Evolutionary conservation across 2,113 vertebrate genomes (phyloP), one percentile per base, ranked within the genome.

Genomic region (Alouatta palliata): DNA sequence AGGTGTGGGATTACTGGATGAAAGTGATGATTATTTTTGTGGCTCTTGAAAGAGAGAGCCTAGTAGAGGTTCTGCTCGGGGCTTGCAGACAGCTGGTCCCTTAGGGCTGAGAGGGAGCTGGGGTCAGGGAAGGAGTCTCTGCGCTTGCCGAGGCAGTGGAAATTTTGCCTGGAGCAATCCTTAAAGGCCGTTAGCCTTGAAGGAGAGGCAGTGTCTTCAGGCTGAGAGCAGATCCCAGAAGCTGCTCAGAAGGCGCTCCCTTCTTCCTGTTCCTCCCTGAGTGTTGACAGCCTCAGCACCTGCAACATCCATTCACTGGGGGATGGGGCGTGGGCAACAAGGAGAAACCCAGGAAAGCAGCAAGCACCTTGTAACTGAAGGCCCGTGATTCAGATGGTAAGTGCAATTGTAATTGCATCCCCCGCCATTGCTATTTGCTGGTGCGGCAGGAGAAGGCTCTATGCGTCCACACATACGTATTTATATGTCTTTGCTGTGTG

Each of bases 321-420:
- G 16, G 66, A 35, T 7, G 52, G 5, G 23, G 3, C 49, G 5
- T 16, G 35, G 54, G 21, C 43, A 49, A 43, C 30, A 35, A 35
- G 49, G 70, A 92, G 70, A 79, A 40, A 14, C 61, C n/a, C 49
- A 32, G 70, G 52, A 49, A 37, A 52, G 61, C 0, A 0, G 32
- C 37, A 32, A 82, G 45, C n/a, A 13, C 0, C 0, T 0, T 23
- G 13, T 56, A n/a, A 1, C 0, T 6, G 25, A 13, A 17, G 47
- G 54, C 56, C 61, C 37, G 3, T n/a, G 27, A 61, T 13, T 56
- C 71, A 81, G 27, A 58, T 47, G 66, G 71, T 14, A 71, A 82
- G 73, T 76, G 82, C 11, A 5, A 21, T 1, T 32, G 32, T 25
- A 20, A 5, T 9, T 3, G 23, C 49, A 58, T 2, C 66, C 30